Evolutionary conservation across 2,888 invertebrate genomes (phyloP).

Genomic region (Caenorhabditis imperialis): DNA sequence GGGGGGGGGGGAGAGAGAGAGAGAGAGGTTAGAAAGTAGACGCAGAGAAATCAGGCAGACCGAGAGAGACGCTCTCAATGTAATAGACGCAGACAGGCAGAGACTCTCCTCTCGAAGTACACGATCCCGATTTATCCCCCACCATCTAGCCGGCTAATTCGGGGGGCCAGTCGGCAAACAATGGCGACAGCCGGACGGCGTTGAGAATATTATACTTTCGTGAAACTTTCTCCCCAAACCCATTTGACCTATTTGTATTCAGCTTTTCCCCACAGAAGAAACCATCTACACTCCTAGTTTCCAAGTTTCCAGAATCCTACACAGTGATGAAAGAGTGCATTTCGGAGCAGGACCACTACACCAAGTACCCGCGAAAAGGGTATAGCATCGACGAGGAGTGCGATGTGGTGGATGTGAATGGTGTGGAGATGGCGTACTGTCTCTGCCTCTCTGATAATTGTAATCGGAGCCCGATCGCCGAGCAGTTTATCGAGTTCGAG

Average conservation of each 20-base stretch:
- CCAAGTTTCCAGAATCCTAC: slow-evolving; percentile 71
- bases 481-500: slow-evolving; percentile 74
- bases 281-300: slow-evolving; percentile 55
- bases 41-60: too few species aligned
- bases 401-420: slow-evolving; percentile 68
- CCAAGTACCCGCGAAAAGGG: slow-evolving; percentile 67
- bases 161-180: slow-evolving; percentile 27
- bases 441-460: slow-evolving; percentile 64
- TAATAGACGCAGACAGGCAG: too few species aligned
- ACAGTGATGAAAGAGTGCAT: slow-evolving; percentile 76
- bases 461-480: slow-evolving; percentile 69
- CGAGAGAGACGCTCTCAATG: too few species aligned
- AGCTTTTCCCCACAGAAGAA: not conserved
- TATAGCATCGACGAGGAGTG: slow-evolving; percentile 72
- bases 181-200: not conserved
- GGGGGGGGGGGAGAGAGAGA: too few species aligned
- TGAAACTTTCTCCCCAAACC: slow-evolving; percentile 40
- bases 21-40: too few species aligned
- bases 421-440: slow-evolving; percentile 72
- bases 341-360: slow-evolving; percentile 71
- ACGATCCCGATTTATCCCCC: too few species aligned
- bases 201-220: slow-evolving; percentile 49
- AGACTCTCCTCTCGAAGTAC: too few species aligned
- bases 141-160: slow-evolving; percentile 32
- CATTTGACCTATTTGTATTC: slow-evolving; percentile 18